A percentile compares a stretch with the other conserved stretches of the same genome.
These are phyloP conservation scores for Sminthopsis crassicaudata DNA, from an alignment of 2,113 vertebrate genomes.

Conservation along the genomic window DNA sequence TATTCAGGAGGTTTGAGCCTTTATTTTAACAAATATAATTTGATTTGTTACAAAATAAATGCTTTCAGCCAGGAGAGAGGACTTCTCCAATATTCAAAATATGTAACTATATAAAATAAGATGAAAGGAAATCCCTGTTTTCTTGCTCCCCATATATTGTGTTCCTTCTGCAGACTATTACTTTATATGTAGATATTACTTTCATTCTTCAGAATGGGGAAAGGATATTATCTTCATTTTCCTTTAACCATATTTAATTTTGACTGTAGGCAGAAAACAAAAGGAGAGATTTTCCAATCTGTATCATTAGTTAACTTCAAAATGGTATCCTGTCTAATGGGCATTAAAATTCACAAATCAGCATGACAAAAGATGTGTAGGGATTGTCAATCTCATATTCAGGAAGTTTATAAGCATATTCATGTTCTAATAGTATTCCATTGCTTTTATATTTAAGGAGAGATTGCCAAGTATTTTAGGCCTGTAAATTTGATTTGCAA, in stretches of 20 bases:
- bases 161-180: neutral
- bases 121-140: neutral
- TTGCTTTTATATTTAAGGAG: neutral
- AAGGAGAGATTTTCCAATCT: neutral
- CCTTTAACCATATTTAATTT: neutral
- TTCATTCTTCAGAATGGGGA: neutral
- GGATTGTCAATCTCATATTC: neutral
- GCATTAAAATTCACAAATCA: neutral
- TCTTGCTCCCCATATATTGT: neutral
- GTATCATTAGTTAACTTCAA: neutral
- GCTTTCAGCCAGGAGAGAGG: neutral
- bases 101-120: neutral
- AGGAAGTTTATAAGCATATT: neutral
- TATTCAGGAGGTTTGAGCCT: neutral
- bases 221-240: neutral
- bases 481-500: neutral
- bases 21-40: neutral
- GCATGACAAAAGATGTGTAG: neutral
- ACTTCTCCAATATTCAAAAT: neutral
- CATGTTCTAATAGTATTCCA: neutral
- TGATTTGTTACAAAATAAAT: neutral
- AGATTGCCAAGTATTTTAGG: neutral
- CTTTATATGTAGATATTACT: neutral
- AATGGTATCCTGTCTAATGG: neutral
- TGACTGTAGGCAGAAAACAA: neutral